These are phyloP conservation scores for Euleptes europaea DNA, from an alignment of 2,113 vertebrate species.

Conservation along the genomic window DNA sequence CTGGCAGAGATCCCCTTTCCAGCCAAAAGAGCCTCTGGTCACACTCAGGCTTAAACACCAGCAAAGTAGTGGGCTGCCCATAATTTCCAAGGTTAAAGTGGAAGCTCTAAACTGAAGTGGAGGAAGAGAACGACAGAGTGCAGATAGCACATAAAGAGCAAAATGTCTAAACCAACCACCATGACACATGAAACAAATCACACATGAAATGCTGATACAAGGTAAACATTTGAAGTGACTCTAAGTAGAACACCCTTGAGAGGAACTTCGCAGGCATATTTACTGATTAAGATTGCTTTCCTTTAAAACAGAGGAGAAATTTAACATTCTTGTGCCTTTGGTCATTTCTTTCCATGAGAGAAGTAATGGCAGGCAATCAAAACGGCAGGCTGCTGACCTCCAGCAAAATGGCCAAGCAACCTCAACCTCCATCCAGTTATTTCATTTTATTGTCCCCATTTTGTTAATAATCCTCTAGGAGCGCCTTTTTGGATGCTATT, in stretches of 20 bases:
- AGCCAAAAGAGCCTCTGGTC: no score
- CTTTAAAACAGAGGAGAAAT: background rate
- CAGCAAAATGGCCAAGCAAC: background rate
- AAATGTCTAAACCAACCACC: no score
- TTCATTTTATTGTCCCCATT: conserved; percentile 2
- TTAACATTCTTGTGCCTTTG: background rate
- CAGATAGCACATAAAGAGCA: no score
- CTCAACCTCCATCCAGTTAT: background rate
- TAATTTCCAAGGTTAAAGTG: no score
- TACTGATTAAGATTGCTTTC: background rate
- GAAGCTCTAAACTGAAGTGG: no score
- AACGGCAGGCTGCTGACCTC: background rate
- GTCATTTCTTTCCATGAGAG: background rate
- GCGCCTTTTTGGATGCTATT: background rate
- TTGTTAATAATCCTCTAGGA: conserved; percentile 3
- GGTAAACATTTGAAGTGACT: no score
- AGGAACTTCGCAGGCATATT: background rate
- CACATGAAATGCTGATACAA: no score
- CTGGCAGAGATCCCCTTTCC: no score
- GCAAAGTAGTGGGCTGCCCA: no score
- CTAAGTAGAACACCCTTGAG: background rate
- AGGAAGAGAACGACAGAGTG: no score
- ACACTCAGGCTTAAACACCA: no score
- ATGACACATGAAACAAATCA: no score
- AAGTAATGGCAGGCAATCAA: background rate